phyloP scores from a whole-genome alignment of 2,888 invertebrate species.

The Tortricodes alternella region DNA sequence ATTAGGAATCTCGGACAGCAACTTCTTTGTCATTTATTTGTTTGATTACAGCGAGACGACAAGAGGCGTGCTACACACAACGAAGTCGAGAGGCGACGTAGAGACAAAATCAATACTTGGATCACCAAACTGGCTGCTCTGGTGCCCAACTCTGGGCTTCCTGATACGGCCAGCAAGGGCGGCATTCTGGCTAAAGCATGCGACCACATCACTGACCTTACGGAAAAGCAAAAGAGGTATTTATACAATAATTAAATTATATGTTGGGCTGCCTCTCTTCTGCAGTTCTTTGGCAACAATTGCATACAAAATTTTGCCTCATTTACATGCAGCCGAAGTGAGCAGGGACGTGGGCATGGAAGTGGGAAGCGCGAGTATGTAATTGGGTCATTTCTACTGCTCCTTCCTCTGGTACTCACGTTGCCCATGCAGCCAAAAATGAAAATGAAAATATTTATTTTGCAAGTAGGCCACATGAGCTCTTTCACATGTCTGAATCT shows the following conservation, averaged over 20 bases:
- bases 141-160: conserved; percentile 88
- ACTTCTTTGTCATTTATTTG: background rate
- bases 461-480: too few relatives aligned
- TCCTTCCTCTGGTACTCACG: too few relatives aligned
- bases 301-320: too few relatives aligned
- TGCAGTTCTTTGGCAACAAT: too few relatives aligned
- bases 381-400: too few relatives aligned
- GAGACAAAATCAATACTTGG: conserved; percentile 99
- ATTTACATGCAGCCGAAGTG: too few relatives aligned
- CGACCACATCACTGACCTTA: conserved; percentile 94
- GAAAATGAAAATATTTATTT: too few relatives aligned
- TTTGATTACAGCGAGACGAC: conserved; percentile 88
- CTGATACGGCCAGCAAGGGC: conserved; percentile 91
- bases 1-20: too few relatives aligned
- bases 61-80: conserved; percentile 96
- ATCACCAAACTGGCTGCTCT: conserved; percentile 95
- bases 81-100: conserved; percentile 95
- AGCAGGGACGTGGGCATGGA: too few relatives aligned
- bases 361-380: too few relatives aligned
- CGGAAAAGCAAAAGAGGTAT: conserved; percentile 89
- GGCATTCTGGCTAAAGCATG: conserved; percentile 97
- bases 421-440: too few relatives aligned
- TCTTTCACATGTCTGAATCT: too few relatives aligned
- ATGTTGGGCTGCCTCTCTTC: background rate
- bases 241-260: conserved; percentile 41